phyloP scores from a whole-genome alignment of 1,140 invertebrate species.

The Papilio helenus region DNA sequence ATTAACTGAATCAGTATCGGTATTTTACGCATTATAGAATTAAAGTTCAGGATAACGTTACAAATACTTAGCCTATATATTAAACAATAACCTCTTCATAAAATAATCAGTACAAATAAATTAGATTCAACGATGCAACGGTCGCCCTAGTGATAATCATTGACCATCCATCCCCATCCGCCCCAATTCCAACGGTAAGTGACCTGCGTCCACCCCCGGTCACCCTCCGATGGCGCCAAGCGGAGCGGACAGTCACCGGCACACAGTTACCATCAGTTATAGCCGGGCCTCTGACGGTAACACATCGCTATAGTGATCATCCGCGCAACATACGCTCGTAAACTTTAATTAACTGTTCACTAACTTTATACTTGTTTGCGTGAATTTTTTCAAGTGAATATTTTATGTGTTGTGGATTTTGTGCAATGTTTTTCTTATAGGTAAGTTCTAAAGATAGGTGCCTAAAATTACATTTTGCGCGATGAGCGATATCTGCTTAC shows the following conservation, averaged over 20 bases:
- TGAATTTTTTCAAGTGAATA: constrained; percentile 11
- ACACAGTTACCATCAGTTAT: background rate
- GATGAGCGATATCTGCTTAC: background rate
- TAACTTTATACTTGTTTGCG: background rate
- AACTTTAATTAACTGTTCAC: background rate
- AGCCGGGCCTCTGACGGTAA: background rate
- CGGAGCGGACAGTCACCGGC: background rate
- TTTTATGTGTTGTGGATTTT: constrained; percentile 1
- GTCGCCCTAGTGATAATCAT: background rate
- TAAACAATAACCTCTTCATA: background rate
- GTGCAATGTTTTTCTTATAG: background rate
- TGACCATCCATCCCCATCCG: background rate
- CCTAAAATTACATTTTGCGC: background rate
- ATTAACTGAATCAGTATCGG: too few species aligned
- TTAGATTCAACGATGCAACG: background rate
- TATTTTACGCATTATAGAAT: too few species aligned
- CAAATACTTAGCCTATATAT: too few species aligned
- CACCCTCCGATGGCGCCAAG: constrained; percentile 18
- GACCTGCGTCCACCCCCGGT: constrained; percentile 27
- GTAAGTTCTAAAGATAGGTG: background rate
- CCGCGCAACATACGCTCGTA: background rate
- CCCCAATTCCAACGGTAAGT: constrained; percentile 15
- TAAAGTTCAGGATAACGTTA: too few species aligned
- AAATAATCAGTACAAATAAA: constrained; percentile 1
- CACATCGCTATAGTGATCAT: background rate